These are phyloP conservation scores for Neocloeon triangulifer DNA, from an alignment of 1,140 invertebrate genomes.

Conservation along the genomic window DNA sequence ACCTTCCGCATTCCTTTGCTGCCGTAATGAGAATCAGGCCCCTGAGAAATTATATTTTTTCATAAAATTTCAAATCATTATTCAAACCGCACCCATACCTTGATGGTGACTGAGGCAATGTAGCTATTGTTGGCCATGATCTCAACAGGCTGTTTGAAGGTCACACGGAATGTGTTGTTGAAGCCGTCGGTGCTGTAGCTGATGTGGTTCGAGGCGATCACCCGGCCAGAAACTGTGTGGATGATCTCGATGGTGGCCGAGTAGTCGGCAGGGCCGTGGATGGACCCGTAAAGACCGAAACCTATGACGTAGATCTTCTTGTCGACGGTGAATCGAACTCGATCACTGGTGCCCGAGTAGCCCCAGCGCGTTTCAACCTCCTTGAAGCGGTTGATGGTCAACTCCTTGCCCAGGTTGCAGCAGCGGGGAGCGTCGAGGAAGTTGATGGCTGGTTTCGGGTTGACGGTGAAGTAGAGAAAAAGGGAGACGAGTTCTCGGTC, in stretches of 20 bases:
- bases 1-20: conserved; percentile 59
- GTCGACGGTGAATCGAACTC: conserved; percentile 68
- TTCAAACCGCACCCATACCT: too few species aligned
- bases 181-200: conserved; percentile 63
- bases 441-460: conserved; percentile 42
- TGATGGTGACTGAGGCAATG: conserved; percentile 59
- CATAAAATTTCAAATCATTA: too few species aligned
- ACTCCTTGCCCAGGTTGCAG: conserved; percentile 63
- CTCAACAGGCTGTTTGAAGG: conserved; percentile 75
- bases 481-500: conserved; percentile 53
- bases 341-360: conserved; percentile 65
- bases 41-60: conserved; percentile 26
- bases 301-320: conserved; percentile 64
- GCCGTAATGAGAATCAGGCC: conserved; percentile 72
- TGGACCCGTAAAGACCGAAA: conserved; percentile 72
- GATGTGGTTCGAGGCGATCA: conserved; percentile 53
- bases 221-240: conserved; percentile 48
- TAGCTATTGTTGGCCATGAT: conserved; percentile 59
- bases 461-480: conserved; percentile 64
- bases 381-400: conserved; percentile 57
- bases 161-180: conserved; percentile 59
- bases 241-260: conserved; percentile 57
- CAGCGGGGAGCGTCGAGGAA: conserved; percentile 54
- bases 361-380: conserved; percentile 68
- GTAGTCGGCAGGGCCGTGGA: conserved; percentile 63